These are phyloP conservation scores for Ciconia maguari DNA, from an alignment of 2,113 vertebrate species.

Conservation along the genomic window DNA sequence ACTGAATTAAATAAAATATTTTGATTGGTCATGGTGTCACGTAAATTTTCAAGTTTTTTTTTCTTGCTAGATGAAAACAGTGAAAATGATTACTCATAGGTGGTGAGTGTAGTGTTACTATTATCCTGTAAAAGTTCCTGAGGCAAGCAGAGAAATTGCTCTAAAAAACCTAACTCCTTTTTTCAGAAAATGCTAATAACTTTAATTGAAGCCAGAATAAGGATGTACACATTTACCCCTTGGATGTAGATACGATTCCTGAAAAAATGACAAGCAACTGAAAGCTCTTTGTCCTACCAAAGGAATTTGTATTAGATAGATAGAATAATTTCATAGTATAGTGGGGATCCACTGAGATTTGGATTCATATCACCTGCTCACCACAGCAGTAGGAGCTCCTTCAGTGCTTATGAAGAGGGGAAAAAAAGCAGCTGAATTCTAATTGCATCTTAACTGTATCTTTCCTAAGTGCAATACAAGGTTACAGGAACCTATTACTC, in stretches of 20 bases:
- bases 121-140: neutral
- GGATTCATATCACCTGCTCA: neutral
- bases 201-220: neutral
- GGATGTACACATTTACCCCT: neutral
- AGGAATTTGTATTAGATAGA: neutral
- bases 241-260: neutral
- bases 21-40: neutral
- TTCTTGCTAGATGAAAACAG: neutral
- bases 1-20: constrained; percentile 22
- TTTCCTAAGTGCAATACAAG: neutral
- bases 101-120: constrained; percentile 46
- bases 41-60: neutral
- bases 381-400: neutral
- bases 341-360: neutral
- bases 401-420: neutral
- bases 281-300: neutral
- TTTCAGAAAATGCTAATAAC: neutral
- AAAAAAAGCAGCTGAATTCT: neutral
- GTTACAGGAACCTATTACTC: neutral
- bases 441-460: neutral
- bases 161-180: neutral
- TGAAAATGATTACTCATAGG: constrained; percentile 52
- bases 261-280: neutral
- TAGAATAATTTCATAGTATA: neutral
- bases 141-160: neutral